Evolutionary conservation across 2,888 invertebrate species (phyloP).

Genomic region (Athalia circularis): DNA sequence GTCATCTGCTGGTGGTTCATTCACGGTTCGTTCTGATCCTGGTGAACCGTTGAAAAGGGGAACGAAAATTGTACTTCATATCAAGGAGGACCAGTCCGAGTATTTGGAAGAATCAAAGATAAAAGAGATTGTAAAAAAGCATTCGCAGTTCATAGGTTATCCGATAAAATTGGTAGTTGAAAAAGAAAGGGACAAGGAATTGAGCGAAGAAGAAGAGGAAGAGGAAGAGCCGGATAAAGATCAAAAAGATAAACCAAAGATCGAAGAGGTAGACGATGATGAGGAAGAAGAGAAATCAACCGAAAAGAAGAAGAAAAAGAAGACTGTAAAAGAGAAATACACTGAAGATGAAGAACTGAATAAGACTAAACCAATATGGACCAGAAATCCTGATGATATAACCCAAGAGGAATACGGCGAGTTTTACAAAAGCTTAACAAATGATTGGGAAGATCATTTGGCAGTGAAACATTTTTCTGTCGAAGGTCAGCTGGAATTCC

Average conservation of each 20-base stretch:
- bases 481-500: slow-evolving; percentile 78
- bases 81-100: slow-evolving; percentile 82
- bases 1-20: slow-evolving; percentile 80
- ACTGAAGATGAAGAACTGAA: slow-evolving; percentile 82
- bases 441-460: slow-evolving; percentile 81
- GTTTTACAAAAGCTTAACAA: slow-evolving; percentile 80
- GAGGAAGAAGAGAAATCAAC: slow-evolving; percentile 80
- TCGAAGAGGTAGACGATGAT: slow-evolving; percentile 80
- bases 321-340: slow-evolving; percentile 82
- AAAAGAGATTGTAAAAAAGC: slow-evolving; percentile 83
- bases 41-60: slow-evolving; percentile 76
- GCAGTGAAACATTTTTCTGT: slow-evolving; percentile 78
- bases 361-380: slow-evolving; percentile 82
- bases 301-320: slow-evolving; percentile 82
- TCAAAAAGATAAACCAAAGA: slow-evolving; percentile 81
- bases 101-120: slow-evolving; percentile 80
- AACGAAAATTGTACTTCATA: slow-evolving; percentile 78
- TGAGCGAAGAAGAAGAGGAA: slow-evolving; percentile 80
- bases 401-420: slow-evolving; percentile 80
- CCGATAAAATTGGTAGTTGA: slow-evolving; percentile 80
- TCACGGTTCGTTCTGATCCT: slow-evolving; percentile 73
- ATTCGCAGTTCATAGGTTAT: slow-evolving; percentile 83
- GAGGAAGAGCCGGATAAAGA: slow-evolving; percentile 74
- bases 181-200: slow-evolving; percentile 81
- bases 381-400: slow-evolving; percentile 80